Evolutionary conservation across 2,797 vertebrate genomes (phyloP).

Genomic region (Diglossa cyanea): DNA sequence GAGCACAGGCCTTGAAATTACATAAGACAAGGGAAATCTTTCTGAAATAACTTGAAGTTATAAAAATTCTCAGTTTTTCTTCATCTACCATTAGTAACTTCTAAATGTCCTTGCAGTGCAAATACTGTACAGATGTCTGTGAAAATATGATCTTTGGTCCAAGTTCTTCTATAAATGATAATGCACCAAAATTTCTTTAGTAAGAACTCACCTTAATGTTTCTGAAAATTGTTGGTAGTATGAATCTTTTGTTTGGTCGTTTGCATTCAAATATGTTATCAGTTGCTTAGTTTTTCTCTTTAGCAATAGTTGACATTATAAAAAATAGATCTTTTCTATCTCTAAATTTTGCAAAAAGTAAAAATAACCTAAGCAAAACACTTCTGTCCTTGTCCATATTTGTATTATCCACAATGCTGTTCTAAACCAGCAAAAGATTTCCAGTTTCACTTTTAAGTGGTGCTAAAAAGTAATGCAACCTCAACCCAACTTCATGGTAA

Average conservation of each 20-base stretch:
- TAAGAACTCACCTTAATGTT: background rate
- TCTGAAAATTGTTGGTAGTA: background rate
- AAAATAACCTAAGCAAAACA: background rate
- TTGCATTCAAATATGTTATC: background rate
- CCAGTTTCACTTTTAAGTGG: background rate
- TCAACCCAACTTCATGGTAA: background rate
- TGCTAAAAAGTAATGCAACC: background rate
- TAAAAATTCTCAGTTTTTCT: background rate
- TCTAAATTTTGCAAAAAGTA: background rate
- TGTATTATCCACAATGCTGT: background rate
- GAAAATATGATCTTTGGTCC: background rate
- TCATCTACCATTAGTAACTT: background rate
- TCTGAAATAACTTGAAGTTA: background rate
- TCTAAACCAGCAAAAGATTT: background rate
- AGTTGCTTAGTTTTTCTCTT: background rate
- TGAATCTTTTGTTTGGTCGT: background rate
- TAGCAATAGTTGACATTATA: background rate
- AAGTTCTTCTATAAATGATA: background rate
- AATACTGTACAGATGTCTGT: background rate
- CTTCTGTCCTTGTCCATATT: background rate
- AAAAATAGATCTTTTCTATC: background rate
- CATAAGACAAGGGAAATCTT: fast-evolving
- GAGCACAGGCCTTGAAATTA: background rate
- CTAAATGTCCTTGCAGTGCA: background rate
- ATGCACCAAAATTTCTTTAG: background rate